Evolutionary conservation across 2,113 vertebrate genomes (phyloP).

Genomic region (Tympanuchus pallidicinctus): DNA sequence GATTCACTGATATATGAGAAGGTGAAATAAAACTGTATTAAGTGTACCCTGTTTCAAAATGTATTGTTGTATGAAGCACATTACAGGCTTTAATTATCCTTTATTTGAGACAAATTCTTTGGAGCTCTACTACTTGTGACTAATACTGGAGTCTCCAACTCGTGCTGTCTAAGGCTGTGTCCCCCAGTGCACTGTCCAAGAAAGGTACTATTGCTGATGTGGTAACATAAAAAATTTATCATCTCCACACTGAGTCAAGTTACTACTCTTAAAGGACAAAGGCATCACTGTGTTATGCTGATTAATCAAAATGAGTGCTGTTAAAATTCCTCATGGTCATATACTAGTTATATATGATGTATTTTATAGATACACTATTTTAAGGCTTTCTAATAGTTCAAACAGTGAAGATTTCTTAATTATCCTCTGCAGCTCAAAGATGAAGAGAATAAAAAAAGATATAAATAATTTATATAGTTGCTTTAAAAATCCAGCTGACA

Average conservation of each 20-base stretch:
- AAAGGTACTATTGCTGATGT: not conserved
- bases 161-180: not conserved
- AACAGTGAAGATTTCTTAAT: not conserved
- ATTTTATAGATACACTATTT: not conserved
- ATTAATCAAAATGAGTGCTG: conserved; percentile 50
- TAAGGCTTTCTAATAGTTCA: conserved; percentile 18
- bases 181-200: not conserved
- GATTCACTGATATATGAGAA: not conserved
- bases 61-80: rapidly evolving
- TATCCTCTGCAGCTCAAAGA: not conserved
- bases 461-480: not conserved
- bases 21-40: not conserved
- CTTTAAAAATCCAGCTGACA: not conserved
- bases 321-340: conserved; percentile 35
- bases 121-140: not conserved
- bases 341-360: not conserved
- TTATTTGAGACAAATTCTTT: not conserved
- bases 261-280: conserved; percentile 24
- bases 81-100: not conserved
- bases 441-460: not conserved
- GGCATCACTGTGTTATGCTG: not conserved
- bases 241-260: conserved; percentile 20
- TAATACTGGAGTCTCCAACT: not conserved
- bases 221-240: not conserved
- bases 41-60: not conserved